Conservation (phyloP, 2,113 vertebrate genomes). For the Tringa solitaria region DNA sequence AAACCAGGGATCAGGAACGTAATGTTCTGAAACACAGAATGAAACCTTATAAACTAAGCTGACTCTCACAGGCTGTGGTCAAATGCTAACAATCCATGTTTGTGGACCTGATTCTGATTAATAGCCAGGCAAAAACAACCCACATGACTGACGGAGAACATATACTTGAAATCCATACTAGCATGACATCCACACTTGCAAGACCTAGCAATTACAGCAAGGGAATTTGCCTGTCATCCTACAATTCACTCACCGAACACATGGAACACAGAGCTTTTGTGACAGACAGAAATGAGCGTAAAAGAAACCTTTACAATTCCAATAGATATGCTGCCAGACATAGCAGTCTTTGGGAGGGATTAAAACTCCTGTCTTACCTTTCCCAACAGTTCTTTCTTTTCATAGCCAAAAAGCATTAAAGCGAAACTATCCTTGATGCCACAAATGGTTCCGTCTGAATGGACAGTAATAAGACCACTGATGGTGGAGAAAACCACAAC, state of each 20-base stretch:
- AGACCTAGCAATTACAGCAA: neutral
- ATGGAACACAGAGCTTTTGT: neutral
- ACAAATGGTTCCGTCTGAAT: constrained; percentile 82
- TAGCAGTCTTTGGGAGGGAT: neutral
- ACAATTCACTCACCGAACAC: rapidly evolving
- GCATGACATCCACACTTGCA: neutral
- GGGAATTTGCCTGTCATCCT: neutral
- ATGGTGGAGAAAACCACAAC: constrained; percentile 83
- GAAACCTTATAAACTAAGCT: neutral
- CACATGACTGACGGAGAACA: neutral
- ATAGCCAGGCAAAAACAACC: neutral
- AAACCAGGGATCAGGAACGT: constrained; percentile 91
- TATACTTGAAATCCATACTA: neutral
- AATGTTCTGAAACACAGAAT: constrained; percentile 76
- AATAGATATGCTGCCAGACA: neutral
- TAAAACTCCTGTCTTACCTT: constrained; percentile 78
- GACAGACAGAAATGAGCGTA: neutral
- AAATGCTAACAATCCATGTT: neutral
- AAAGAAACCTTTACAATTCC: neutral
- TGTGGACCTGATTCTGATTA: neutral
- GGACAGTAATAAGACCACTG: constrained; percentile 84
- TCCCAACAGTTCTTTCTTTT: constrained; percentile 80
- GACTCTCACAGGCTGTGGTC: neutral
- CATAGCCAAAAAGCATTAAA: constrained; percentile 85
- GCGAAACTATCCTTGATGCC: constrained; percentile 83